Base-by-base conservation (phyloP, 2,797 vertebrate genomes). In the Furcifer pardalis region DNA sequence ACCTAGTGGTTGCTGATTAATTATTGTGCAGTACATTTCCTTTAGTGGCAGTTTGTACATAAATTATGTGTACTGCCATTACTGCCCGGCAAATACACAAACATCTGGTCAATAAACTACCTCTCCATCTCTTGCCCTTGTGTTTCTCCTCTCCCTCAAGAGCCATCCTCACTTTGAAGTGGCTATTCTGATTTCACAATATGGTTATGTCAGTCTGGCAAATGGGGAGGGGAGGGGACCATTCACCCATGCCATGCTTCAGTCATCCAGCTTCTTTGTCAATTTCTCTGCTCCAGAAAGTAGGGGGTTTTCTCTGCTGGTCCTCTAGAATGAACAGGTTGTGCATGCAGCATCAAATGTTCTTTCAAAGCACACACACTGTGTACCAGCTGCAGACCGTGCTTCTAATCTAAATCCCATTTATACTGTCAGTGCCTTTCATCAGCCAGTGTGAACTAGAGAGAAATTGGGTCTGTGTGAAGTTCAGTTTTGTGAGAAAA, bases 301-400 rank as follows among this genome's bases (percentile, higher is more conserved):
- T 76, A 40, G 68, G 63, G 71, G 25, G 5, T n/a, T 76, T 68
- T 56, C 52, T 56, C 52, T 68, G 63, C 40, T 63, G 60, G 72
- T 60, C 63, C 30, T 81, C 62, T 60, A 62, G n/a, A 76, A 30
- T 76, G 63, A 69, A 13, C 37, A 69, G 75, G 27, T 49, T 60
- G 2, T 30, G n/a, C 21, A 56, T n/a, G 37, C 40, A 69, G 21
- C 44, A 13, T 13, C 35, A 60, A 52, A 76, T 30, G 49, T 21
- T 60, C 52, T 71, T 74, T 81, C 72, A 81, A 62, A 85, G 73
- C 79, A 62, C 76, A 79, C 56, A 30, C 37, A 27, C 60, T 75
- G 44, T 52, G 63, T 37, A 40, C 68, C 35, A 74, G 37, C 60
- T 83, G 81, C 85, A 79, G 42, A 44, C 32, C 44, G n/a, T 56